Conservation (phyloP, 2,888 invertebrate species). For the Cordilura impudica region DNA sequence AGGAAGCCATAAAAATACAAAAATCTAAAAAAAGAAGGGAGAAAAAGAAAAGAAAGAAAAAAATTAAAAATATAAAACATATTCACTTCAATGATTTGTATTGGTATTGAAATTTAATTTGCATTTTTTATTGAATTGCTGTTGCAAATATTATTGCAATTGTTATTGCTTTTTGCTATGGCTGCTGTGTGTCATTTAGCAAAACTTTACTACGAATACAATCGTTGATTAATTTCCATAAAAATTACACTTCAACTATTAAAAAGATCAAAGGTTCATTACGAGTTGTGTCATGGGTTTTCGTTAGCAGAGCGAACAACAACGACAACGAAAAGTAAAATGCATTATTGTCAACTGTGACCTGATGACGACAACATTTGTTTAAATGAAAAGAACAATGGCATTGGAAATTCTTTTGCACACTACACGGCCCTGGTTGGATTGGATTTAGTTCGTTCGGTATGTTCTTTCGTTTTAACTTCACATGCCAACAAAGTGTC, state of each 20-base stretch:
- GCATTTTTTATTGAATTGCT: conserved; percentile 35
- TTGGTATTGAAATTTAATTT: conserved; percentile 42
- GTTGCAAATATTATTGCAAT: background rate
- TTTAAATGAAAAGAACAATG: too few relatives aligned
- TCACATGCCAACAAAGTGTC: conserved; percentile 57
- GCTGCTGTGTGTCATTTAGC: background rate
- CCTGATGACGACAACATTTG: conserved; percentile 40
- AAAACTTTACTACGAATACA: conserved; percentile 3
- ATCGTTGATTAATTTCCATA: conserved; percentile 55
- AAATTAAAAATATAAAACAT: too few relatives aligned
- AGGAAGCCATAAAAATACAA: conserved; percentile 34
- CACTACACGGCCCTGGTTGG: too few relatives aligned
- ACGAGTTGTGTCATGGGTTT: background rate
- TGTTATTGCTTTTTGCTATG: background rate
- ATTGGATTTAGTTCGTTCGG: too few relatives aligned
- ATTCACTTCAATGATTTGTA: conserved; percentile 10
- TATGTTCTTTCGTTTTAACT: conserved; percentile 25
- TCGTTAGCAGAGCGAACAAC: background rate
- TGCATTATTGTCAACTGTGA: conserved; percentile 44
- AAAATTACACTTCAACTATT: conserved; percentile 33
- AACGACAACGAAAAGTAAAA: conserved; percentile 3
- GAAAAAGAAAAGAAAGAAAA: background rate
- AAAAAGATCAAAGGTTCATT: conserved; percentile 5
- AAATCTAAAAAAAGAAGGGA: background rate
- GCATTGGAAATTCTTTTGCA: too few relatives aligned